Conservation (phyloP, 2,888 invertebrate genomes). For the Meta bourneti region DNA sequence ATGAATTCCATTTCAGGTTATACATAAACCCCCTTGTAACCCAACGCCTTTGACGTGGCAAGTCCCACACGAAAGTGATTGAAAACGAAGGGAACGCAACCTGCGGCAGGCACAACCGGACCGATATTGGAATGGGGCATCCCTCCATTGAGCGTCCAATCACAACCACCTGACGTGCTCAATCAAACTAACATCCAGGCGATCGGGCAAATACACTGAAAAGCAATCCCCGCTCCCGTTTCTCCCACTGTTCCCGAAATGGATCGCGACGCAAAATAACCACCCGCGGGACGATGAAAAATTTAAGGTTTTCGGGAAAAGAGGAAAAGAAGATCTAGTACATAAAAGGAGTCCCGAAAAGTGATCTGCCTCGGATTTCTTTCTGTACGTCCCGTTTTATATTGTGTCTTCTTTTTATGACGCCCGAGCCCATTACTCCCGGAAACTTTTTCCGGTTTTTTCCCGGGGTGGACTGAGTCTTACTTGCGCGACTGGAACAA, state of each 20-base stretch:
- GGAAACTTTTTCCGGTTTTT: conserved; percentile 48
- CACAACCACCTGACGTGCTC: conserved; percentile 39
- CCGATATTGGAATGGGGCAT: too few relatives aligned
- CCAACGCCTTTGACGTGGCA: not conserved
- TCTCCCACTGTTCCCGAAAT: not conserved
- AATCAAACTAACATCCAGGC: conserved; percentile 19
- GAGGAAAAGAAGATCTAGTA: conserved; percentile 26
- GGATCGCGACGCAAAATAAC: conserved; percentile 19
- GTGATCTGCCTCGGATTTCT: conserved; percentile 35
- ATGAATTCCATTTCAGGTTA: too few relatives aligned
- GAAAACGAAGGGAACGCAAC: not conserved
- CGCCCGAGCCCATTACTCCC: conserved; percentile 54
- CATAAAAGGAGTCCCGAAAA: conserved; percentile 44
- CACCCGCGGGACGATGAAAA: conserved; percentile 31
- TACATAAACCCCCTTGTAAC: too few relatives aligned
- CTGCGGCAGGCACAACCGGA: too few relatives aligned
- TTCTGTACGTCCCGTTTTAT: conserved; percentile 40
- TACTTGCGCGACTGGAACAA: conserved; percentile 60
- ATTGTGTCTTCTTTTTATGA: conserved; percentile 65
- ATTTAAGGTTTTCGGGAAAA: conserved; percentile 24
- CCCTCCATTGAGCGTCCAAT: not conserved
- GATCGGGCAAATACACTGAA: conserved; percentile 15
- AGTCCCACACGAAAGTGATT: not conserved
- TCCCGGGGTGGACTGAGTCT: conserved; percentile 23
- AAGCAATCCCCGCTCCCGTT: conserved; percentile 24